These are phyloP conservation scores for Myiotriccus ornatus DNA, from an alignment of 2,797 vertebrate species.

Conservation along the genomic window DNA sequence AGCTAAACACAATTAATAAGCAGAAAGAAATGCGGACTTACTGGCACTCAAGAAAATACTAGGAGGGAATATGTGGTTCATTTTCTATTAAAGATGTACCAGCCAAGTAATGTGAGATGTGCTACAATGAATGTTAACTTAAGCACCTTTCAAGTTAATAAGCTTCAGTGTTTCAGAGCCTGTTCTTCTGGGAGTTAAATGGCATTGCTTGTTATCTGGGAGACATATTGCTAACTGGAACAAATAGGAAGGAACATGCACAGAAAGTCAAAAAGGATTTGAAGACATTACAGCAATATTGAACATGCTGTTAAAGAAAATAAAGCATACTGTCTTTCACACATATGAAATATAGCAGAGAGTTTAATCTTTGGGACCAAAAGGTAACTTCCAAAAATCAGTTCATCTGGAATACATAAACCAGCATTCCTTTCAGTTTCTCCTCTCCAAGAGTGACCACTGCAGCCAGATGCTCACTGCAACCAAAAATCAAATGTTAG, in stretches of 20 bases:
- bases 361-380: neutral
- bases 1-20: neutral
- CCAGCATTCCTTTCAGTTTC: neutral
- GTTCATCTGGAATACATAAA: neutral
- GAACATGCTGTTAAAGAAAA: neutral
- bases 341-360: neutral
- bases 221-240: neutral
- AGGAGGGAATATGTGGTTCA: rapidly evolving
- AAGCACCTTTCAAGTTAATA: conserved; percentile 6
- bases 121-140: neutral
- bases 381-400: neutral
- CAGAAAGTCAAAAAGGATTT: neutral
- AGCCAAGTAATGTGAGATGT: neutral
- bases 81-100: neutral
- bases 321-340: neutral
- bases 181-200: neutral
- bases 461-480: neutral
- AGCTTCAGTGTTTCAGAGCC: neutral
- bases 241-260: neutral
- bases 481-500: neutral
- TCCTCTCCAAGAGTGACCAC: neutral
- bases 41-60: neutral
- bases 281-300: neutral
- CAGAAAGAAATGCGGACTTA: neutral
- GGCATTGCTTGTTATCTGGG: neutral